Evolutionary conservation across 2,113 vertebrate genomes (phyloP).

Genomic region (Oreochromis aureus): DNA sequence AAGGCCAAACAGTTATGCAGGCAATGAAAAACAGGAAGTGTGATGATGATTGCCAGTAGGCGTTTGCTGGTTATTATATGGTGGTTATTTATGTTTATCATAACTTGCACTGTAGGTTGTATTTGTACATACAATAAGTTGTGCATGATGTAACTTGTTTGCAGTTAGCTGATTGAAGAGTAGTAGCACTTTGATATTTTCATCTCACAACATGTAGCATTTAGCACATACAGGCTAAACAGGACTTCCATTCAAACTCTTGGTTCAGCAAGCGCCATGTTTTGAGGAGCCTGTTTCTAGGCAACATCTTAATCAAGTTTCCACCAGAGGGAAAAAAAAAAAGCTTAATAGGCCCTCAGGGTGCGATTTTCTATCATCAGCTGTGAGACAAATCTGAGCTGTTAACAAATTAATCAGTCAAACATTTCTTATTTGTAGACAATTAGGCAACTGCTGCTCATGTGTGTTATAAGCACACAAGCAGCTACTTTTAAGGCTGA

Average conservation of each 20-base stretch:
- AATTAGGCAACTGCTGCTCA: constrained; percentile 1
- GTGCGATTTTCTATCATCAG: constrained; percentile 3
- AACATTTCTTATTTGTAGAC: constrained; percentile 6
- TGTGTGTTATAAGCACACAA: background rate
- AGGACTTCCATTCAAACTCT: background rate
- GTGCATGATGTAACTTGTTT: background rate
- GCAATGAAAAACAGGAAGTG: background rate
- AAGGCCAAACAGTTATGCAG: background rate
- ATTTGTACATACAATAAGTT: background rate
- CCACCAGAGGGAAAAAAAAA: background rate
- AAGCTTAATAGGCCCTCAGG: background rate
- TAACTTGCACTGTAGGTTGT: background rate
- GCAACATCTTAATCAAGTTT: constrained; percentile 28
- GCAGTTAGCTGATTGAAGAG: background rate
- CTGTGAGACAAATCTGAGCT: constrained; percentile 14
- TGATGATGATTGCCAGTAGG: accelerated
- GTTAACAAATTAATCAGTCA: constrained; percentile 21
- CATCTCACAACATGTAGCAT: background rate
- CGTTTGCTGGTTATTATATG: background rate
- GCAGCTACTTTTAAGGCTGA: background rate
- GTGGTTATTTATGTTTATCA: accelerated
- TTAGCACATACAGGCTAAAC: background rate
- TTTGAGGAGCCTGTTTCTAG: constrained; percentile 28
- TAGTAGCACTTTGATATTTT: accelerated
- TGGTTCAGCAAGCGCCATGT: background rate